These are phyloP conservation scores for Psylliodes chrysocephalus DNA, from an alignment of 2,888 invertebrate genomes.

Conservation along the genomic window DNA sequence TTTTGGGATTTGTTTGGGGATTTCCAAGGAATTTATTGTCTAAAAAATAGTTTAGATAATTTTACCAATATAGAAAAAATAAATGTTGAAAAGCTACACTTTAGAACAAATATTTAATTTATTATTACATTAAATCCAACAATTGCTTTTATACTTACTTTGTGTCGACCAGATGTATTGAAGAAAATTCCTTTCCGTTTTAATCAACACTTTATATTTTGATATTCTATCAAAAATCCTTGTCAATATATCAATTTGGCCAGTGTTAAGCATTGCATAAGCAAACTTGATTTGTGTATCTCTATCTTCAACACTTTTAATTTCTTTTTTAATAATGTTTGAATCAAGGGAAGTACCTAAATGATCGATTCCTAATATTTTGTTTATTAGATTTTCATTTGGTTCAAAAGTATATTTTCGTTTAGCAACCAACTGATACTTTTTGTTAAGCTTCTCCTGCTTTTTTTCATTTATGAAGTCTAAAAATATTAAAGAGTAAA, in stretches of 20 bases:
- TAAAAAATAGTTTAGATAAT: too few species aligned
- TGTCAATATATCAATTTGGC: constrained; percentile 31
- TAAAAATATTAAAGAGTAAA: too few species aligned
- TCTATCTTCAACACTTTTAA: constrained; percentile 29
- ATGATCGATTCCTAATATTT: constrained; percentile 26
- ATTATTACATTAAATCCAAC: too few species aligned
- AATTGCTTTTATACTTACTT: constrained; percentile 30
- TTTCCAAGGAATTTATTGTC: too few species aligned
- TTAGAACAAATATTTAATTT: too few species aligned
- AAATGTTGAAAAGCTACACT: too few species aligned
- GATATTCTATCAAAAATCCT: constrained; percentile 34
- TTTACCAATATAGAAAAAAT: too few species aligned
- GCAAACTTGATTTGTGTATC: constrained; percentile 40
- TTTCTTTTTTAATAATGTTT: neutral
- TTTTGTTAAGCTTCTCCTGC: constrained; percentile 31
- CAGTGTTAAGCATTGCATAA: constrained; percentile 39
- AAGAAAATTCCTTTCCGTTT: constrained; percentile 41
- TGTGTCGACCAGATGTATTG: constrained; percentile 37
- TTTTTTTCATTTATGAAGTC: constrained; percentile 40
- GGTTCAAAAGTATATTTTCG: constrained; percentile 38
- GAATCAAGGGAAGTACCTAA: neutral
- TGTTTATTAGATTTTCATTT: constrained; percentile 36
- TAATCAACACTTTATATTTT: constrained; percentile 27
- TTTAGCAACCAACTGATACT: constrained; percentile 32
- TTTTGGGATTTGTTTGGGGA: too few species aligned